These are phyloP conservation scores for Lucilia cuprina DNA, from an alignment of 1,140 invertebrate species.

Conservation along the genomic window DNA sequence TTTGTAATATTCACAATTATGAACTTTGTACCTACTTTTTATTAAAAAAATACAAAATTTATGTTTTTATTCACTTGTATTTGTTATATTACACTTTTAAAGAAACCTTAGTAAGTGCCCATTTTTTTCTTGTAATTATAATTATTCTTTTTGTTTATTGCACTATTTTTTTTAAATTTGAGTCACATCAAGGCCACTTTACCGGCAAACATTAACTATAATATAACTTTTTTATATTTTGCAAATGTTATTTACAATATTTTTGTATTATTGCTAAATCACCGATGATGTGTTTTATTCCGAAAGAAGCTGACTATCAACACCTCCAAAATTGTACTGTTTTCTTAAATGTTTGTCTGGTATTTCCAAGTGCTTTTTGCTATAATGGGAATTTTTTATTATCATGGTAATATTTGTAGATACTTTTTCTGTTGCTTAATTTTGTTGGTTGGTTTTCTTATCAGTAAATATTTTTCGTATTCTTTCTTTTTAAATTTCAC, in stretches of 20 bases:
- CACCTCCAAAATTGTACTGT: background rate
- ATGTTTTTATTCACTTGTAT: background rate
- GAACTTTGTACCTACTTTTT: background rate
- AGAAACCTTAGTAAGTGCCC: background rate
- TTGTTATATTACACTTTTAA: background rate
- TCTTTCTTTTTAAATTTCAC: background rate
- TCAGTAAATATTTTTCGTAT: background rate
- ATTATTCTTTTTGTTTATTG: background rate
- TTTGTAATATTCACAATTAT: background rate
- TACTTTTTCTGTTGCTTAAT: background rate
- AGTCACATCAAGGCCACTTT: slow-evolving; percentile 3
- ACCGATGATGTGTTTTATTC: background rate
- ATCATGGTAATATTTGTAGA: background rate
- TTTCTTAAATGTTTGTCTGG: background rate
- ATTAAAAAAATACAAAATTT: background rate
- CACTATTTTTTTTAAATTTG: background rate
- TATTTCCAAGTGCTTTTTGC: background rate
- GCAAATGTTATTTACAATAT: background rate
- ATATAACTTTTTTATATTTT: no score
- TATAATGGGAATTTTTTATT: background rate
- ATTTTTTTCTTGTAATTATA: background rate
- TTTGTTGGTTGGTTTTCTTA: background rate
- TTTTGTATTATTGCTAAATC: background rate
- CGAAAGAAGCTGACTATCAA: background rate
- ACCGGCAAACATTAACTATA: background rate